Percentiles rank a stretch among this genome's conserved stretches.
These are phyloP conservation scores for Caenorhabditis sp. DNA, from an alignment of 2,888 invertebrate species.

Conservation along the genomic window DNA sequence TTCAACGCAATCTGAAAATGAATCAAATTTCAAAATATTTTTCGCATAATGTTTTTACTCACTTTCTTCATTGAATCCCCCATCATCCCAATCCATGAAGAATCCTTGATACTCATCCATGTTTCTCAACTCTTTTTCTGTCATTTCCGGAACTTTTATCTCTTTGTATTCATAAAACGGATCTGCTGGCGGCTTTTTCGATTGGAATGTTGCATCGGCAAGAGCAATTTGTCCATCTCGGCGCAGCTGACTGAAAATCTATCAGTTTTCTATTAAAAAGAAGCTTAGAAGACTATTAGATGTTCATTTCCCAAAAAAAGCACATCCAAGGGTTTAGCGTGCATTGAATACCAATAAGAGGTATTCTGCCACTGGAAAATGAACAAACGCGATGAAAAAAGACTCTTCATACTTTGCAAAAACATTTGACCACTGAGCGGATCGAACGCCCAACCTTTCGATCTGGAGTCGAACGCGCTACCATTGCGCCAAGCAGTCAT, in stretches of 20 bases:
- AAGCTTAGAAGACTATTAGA: too few species aligned
- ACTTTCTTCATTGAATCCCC: slow-evolving; percentile 1
- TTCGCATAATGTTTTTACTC: neutral
- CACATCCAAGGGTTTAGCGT: too few species aligned
- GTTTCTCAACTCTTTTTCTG: slow-evolving; percentile 9
- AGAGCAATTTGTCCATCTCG: slow-evolving; percentile 23
- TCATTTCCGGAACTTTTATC: neutral
- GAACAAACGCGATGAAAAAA: too few species aligned
- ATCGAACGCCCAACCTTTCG: slow-evolving; percentile 78
- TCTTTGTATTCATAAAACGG: neutral
- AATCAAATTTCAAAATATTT: neutral
- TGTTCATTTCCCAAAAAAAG: neutral
- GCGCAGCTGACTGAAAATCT: slow-evolving; percentile 14
- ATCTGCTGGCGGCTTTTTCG: neutral
- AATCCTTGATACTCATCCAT: slow-evolving; percentile 23
- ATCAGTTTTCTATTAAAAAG: neutral
- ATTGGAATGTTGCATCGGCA: slow-evolving; percentile 15
- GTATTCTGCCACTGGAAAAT: too few species aligned
- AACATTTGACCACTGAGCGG: slow-evolving; percentile 75
- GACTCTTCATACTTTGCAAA: slow-evolving; percentile 14
- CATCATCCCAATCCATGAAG: slow-evolving; percentile 41
- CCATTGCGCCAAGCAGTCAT: slow-evolving; percentile 76
- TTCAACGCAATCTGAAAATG: slow-evolving; percentile 25
- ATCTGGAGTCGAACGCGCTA: slow-evolving; percentile 78
- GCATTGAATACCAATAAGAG: too few species aligned